Percentiles rank a stretch among this genome's conserved stretches.
phyloP scores from a whole-genome alignment of 1,140 invertebrate species.

The Ceratina calcarata region DNA sequence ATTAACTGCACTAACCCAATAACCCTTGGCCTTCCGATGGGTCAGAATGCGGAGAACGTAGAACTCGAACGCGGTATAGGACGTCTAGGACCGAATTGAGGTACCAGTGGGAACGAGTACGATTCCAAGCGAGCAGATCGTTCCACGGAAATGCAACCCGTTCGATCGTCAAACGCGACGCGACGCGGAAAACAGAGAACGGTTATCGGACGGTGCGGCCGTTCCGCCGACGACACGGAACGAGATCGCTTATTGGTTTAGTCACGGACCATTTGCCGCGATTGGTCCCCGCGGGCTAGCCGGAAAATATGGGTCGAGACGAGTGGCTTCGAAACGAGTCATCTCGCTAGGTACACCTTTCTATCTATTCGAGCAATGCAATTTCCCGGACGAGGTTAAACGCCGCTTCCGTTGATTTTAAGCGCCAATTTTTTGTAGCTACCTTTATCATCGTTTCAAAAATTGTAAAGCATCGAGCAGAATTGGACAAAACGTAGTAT shows the following conservation, averaged over 20 bases:
- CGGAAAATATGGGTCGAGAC: conserved; percentile 37
- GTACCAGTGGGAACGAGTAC: not conserved
- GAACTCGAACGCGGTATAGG: not conserved
- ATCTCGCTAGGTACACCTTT: not conserved
- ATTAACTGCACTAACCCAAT: not conserved
- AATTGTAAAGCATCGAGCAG: too few relatives aligned
- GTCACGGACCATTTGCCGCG: conserved; percentile 68
- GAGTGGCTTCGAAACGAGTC: not conserved
- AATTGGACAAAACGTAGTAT: not conserved
- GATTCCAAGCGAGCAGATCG: not conserved
- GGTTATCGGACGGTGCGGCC: conserved; percentile 30
- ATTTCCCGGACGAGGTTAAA: conserved; percentile 1
- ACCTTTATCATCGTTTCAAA: too few relatives aligned
- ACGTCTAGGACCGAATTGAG: not conserved
- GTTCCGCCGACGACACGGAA: conserved; percentile 41
- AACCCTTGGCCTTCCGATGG: not conserved
- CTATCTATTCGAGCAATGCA: not conserved
- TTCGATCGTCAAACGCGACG: not conserved
- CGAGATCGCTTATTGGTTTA: conserved; percentile 68
- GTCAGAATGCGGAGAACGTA: not conserved
- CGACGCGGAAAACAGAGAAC: conserved; percentile 19
- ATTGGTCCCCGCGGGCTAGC: conserved; percentile 53
- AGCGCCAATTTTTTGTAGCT: not conserved
- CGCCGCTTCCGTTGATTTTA: too few relatives aligned
- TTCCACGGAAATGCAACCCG: conserved; percentile 9